Evolutionary conservation across 2,797 vertebrate genomes (phyloP).

Genomic region (Enteromius fasciolatus): DNA sequence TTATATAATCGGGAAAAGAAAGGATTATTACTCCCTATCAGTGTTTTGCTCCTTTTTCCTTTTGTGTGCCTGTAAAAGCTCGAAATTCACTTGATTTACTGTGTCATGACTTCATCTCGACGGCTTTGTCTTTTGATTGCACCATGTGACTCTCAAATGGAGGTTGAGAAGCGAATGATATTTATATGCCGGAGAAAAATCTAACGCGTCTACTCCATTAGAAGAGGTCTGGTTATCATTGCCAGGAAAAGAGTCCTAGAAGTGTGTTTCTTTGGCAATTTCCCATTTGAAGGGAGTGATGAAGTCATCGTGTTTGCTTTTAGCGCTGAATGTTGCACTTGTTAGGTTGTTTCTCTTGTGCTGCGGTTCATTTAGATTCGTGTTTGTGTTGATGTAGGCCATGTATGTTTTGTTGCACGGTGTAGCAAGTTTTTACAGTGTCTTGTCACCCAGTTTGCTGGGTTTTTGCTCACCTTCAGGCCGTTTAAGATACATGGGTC

Average conservation of each 20-base stretch:
- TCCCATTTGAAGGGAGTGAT: not conserved
- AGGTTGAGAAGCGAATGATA: slow-evolving; percentile 17
- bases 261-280: not conserved
- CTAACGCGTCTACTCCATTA: slow-evolving; percentile 32
- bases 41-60: slow-evolving; percentile 28
- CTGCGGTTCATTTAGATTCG: not conserved
- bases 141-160: slow-evolving; percentile 16
- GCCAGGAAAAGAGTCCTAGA: slow-evolving; percentile 5
- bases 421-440: not conserved
- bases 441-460: not conserved
- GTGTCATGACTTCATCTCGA: slow-evolving; percentile 39
- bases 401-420: not conserved
- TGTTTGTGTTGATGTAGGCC: not conserved
- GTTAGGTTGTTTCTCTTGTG: slow-evolving; percentile 5
- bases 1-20: slow-evolving; percentile 49
- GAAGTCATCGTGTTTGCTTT: slow-evolving; percentile 1
- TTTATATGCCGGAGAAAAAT: slow-evolving; percentile 7
- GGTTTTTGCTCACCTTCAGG: not conserved
- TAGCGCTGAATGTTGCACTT: not conserved
- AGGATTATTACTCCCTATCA: slow-evolving; percentile 47
- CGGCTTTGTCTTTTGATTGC: slow-evolving; percentile 39
- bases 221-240: slow-evolving; percentile 27
- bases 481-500: not conserved
- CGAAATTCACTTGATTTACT: slow-evolving; percentile 38
- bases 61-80: slow-evolving; percentile 31